Percentiles rank a stretch among this genome's conserved stretches.
phyloP scores from a whole-genome alignment of 2,888 invertebrate genomes.

The Acleris sparsana region DNA sequence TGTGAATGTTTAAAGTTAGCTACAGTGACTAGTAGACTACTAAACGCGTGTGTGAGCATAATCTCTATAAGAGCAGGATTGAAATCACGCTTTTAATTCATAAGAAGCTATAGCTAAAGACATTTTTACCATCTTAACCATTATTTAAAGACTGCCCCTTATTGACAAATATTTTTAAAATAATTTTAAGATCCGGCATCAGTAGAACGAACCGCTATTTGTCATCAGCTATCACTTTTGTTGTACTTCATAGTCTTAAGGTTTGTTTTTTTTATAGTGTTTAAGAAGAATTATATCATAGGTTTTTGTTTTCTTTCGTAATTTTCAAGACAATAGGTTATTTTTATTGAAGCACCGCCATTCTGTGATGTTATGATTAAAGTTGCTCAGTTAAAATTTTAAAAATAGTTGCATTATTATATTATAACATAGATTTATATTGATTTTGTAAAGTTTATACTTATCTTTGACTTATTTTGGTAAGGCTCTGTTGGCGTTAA shows the following conservation, averaged over 20 bases:
- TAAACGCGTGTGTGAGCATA: not conserved
- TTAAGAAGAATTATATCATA: constrained; percentile 38
- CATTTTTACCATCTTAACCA: not conserved
- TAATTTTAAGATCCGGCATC: constrained; percentile 41
- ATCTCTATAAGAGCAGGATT: not conserved
- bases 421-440: constrained; percentile 41
- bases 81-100: constrained; percentile 3
- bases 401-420: constrained; percentile 49
- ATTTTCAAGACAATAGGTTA: constrained; percentile 16
- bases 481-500: too few species aligned
- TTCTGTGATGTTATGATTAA: constrained; percentile 46
- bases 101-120: constrained; percentile 18
- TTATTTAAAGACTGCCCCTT: constrained; percentile 51
- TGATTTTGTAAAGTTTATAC: constrained; percentile 28
- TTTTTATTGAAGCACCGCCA: constrained; percentile 26
- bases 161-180: constrained; percentile 53
- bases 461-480: too few species aligned
- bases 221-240: constrained; percentile 55
- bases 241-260: constrained; percentile 59
- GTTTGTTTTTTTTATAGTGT: constrained; percentile 46
- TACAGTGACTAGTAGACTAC: constrained; percentile 13
- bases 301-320: constrained; percentile 16
- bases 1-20: constrained; percentile 23
- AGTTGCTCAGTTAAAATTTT: constrained; percentile 76
- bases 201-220: constrained; percentile 18